Evolutionary conservation across 1,140 invertebrate species (phyloP).

Genomic region (Drosophila equinoxialis): DNA sequence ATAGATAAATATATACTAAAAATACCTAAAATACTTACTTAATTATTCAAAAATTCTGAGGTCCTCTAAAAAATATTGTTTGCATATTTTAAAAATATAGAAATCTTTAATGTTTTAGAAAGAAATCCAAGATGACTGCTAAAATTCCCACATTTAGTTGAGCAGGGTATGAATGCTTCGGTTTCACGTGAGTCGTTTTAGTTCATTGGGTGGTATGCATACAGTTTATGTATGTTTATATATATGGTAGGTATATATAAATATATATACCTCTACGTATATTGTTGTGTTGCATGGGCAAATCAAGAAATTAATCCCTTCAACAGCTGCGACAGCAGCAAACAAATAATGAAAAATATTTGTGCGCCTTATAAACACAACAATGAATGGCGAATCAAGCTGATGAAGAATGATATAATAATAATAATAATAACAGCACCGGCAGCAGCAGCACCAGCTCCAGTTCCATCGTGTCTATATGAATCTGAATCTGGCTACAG

Average conservation of each 20-base stretch:
- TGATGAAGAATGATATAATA: constrained; percentile 81
- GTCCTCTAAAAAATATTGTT: too few species aligned
- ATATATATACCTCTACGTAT: constrained; percentile 1
- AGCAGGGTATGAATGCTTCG: neutral
- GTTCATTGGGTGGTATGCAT: neutral
- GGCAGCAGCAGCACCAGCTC: constrained; percentile 11
- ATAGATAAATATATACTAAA: too few species aligned
- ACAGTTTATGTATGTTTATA: neutral
- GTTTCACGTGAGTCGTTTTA: neutral
- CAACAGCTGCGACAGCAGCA: constrained; percentile 71
- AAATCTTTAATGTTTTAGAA: too few species aligned
- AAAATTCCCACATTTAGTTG: neutral
- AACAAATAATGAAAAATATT: constrained; percentile 77
- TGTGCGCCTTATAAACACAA: constrained; percentile 68
- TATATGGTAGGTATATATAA: constrained; percentile 1
- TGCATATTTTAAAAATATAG: too few species aligned
- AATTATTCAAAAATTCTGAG: too few species aligned
- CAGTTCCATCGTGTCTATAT: constrained; percentile 20
- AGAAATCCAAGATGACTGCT: too few species aligned
- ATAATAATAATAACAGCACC: constrained; percentile 63
- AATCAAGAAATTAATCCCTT: constrained; percentile 82
- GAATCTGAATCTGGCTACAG: constrained; percentile 47
- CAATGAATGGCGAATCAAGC: constrained; percentile 78
- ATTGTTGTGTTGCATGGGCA: constrained; percentile 53
- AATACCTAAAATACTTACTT: too few species aligned